Base-by-base conservation (phyloP, 2,888 invertebrate genomes). In the Galerucella pusilla region DNA sequence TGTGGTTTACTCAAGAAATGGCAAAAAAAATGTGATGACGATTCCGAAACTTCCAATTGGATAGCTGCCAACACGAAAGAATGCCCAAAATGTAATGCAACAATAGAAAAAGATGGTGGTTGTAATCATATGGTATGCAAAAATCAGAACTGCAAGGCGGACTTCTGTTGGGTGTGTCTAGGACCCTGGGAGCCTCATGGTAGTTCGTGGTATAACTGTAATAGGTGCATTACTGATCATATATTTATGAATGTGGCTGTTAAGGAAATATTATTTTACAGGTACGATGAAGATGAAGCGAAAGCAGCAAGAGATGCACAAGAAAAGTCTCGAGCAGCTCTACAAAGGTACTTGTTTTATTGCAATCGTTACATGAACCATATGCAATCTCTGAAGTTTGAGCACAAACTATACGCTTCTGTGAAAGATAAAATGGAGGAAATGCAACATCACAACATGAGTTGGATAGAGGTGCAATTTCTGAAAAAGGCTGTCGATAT, bases 391-490 rank as follows among this genome's bases (percentile, higher is more conserved):
- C 91, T 99, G 85, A 97, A 97, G 89, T 97, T 99, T 89, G 99
- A 99, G 90, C 94, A 95, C 88, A 98, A 98, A 91, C 91, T 99
- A 75, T 98, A 98, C 89, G 96, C 97, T 10, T 95, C 96, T 76
- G 96, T 99, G 74, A 97, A 98, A 88, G 94, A 95, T 87, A 99
- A 99, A 90, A 99, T 99, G 98, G 98, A 98, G 88, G 98, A 98
- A 89, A 98, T 99, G 99, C 99, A 99, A 87, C 97, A 97, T 87
- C 97, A 98, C 88, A 97, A 97, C 88, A 99, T 99, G 98, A 97
- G 98, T 81, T 99, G 99, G 99, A 99, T 99, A 85, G 99, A 99
- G 92, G 98, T 98, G 78, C 99, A 99, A 91, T 99, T 99, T 89
- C 90, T 99, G 84, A 96, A 96, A 88, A 97, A 98, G 88, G 99